Evolutionary conservation across 2,797 vertebrate species (phyloP).

Genomic region (Anguilla pacifica): DNA sequence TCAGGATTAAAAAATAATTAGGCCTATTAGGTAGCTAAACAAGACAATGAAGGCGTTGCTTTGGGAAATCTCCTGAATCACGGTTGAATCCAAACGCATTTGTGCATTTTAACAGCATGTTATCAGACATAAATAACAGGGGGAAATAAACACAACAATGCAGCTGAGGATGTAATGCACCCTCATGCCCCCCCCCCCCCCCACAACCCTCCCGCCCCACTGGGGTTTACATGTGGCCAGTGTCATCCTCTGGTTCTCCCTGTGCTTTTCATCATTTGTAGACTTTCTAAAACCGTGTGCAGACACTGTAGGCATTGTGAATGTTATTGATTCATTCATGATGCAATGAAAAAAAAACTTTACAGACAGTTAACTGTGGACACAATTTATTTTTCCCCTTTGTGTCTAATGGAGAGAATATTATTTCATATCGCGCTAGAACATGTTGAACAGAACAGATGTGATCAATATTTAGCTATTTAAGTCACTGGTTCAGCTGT

Average conservation of each 20-base stretch:
- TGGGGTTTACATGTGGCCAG: background rate
- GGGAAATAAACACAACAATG: background rate
- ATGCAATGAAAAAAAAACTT: background rate
- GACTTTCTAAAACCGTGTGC: background rate
- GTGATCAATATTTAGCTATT: constrained; percentile 2
- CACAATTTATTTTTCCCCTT: constrained; percentile 6
- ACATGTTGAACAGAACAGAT: background rate
- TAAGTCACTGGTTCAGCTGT: background rate
- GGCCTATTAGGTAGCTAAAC: background rate
- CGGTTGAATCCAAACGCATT: background rate
- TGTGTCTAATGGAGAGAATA: background rate
- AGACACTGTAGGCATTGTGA: background rate
- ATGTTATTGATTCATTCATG: constrained; percentile 8
- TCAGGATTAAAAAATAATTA: background rate
- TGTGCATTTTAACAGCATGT: constrained; percentile 1
- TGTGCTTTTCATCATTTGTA: background rate
- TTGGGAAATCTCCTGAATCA: background rate
- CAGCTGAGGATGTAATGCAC: background rate
- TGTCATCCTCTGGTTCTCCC: background rate
- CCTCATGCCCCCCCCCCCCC: background rate
- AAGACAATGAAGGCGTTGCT: background rate
- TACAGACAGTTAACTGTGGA: background rate
- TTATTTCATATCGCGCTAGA: background rate
- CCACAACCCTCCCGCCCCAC: background rate
- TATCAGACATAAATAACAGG: background rate